Evolutionary conservation across 2,113 vertebrate genomes (phyloP), one percentile per base, ranked within the genome.

Genomic region (Oreocharis arfaki): DNA sequence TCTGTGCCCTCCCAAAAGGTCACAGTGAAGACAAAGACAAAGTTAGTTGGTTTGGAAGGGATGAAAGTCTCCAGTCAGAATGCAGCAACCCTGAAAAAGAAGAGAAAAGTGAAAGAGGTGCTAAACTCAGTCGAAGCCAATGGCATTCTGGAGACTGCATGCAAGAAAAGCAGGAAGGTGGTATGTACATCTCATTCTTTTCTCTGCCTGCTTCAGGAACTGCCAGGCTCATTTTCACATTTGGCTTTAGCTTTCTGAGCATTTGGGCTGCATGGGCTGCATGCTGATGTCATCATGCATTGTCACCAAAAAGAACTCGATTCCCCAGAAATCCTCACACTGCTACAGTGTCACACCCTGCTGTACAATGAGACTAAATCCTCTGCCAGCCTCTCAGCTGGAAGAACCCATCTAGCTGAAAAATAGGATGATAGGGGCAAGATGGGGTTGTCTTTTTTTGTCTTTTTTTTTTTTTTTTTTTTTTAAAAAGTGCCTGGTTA

Each of bases 61-160:
- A 32, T 37, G 11, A 56, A 52, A 37, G 47, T 65, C 21, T 73
- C 93, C 33, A 81, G 22, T 44, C 97, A 97, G 46, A 98, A 97
- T 78, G 35, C 65, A 35, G 47, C 78, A 39, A 13, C 79, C 42
- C 55, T 98, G 73, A 96, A 95, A 77, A 98, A 95, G 80, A 98
- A 97, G 87, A 98, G 97, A 84, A 98, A 90, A 56, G 56, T 84
- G 49, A 97, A 95, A 56, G 96, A 94, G 39, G 42, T 78, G 55
- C 56, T 95, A 3, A 87, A 84, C 42, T 65, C 86, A 26, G 64
- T 87, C 0, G 96, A 96, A 69, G 42, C n/a, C 41, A 96, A 93
- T 0, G 92, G 95, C 47, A 67, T 46, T 27, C 20, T 92, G 81
- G 93, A 95, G 57, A 26, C 87, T 26, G 76, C 57, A 6, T 79